Conservation (phyloP, 2,888 invertebrate species). For the Rhingia rostrata region DNA sequence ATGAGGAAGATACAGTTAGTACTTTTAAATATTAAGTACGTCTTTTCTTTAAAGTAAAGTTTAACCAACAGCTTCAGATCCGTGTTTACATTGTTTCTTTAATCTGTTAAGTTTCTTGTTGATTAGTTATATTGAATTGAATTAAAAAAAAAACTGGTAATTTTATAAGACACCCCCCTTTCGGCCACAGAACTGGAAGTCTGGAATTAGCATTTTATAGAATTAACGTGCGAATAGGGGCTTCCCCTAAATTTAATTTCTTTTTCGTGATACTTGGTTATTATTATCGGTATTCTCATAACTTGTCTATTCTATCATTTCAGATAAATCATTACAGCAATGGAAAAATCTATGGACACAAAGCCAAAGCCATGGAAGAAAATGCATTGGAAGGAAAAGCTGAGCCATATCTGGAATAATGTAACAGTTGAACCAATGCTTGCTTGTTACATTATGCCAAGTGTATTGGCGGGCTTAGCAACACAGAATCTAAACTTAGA, state of each 20-base stretch:
- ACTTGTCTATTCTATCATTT: constrained; percentile 7
- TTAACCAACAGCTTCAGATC: no score
- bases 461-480: constrained; percentile 88
- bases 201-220: neutral
- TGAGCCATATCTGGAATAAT: constrained; percentile 84
- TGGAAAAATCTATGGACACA: constrained; percentile 71
- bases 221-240: neutral
- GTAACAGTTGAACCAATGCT: constrained; percentile 88
- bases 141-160: no score
- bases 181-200: no score
- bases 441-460: constrained; percentile 86
- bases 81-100: no score
- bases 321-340: constrained; percentile 25
- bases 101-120: no score
- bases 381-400: constrained; percentile 83
- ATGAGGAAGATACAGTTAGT: no score
- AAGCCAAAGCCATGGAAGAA: constrained; percentile 78
- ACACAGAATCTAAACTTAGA: constrained; percentile 93
- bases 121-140: no score
- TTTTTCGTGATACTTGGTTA: constrained; percentile 1
- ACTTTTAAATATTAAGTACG: no score
- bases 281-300: neutral
- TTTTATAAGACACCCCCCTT: no score
- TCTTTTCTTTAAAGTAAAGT: no score
- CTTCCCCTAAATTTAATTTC: constrained; percentile 6